Base-by-base conservation (phyloP, 2,888 invertebrate species). In the Pherbina coryleti region DNA sequence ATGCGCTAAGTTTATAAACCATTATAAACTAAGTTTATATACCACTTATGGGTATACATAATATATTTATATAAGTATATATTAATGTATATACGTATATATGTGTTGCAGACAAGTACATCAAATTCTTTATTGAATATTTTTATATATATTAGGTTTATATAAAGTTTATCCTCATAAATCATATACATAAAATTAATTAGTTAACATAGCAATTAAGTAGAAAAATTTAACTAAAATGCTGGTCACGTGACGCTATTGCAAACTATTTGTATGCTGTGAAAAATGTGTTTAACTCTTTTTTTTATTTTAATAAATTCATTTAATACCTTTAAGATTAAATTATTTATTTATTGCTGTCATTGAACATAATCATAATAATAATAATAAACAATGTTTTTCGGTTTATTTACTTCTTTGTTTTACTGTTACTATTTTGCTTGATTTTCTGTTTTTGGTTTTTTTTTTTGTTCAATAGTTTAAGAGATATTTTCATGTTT, bases 381-480 rank as follows among this genome's bases (percentile, higher is more conserved):
- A 77, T 77, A 71, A 78, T 79, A 84, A 84, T 79, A 76, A 75
- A 78, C 74, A 51, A 78, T 79, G 49, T 25, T 78, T 69, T 55
- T 66, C 75, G 75, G 75, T 79, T 79, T 60, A 76, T 73, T 72
- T 76, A 70, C 83, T 82, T 81, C 80, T 77, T 79, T 25, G 34
- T 80, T 79, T 82, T 79, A 79, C 80, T 80, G 71, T 60, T 72
- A 69, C 75, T 73, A 69, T 79, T 80, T 55, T 71, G 28, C 70
- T 80, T 79, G 79, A 78, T 55, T 70, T 75, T 78, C n/a, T n/a
- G n/a, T n/a, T n/a, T n/a, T n/a, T 78, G 74, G 77, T 77, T 44
- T 19, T 79, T 80, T 73, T 55, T 79, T 78, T 79, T 80, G 79
- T 82, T 81, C 79, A 81, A 78, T 79, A 78, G 81, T 66, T 57